Evolutionary conservation across 2,888 invertebrate species (phyloP), one percentile per base, ranked within the genome.

Genomic region (Acronicta aceris): DNA sequence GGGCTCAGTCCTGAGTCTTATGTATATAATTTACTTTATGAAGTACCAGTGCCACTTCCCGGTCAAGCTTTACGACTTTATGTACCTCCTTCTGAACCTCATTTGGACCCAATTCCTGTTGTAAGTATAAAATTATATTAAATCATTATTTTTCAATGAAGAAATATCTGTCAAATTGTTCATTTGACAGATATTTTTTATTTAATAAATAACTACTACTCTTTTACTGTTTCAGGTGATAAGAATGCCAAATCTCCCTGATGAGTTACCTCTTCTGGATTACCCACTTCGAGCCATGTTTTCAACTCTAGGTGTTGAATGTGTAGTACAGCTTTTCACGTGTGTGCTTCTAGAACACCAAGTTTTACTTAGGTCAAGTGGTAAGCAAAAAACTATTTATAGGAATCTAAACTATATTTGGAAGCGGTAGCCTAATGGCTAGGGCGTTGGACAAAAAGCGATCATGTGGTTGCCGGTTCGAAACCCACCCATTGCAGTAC

Each of bases 271-370:
- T 13, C 95, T 99, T 79, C 96, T 99, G 78, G 99, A 99, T 92
- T 99, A 98, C 90, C 96, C 99, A 0, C 90, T 99, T 64, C 96
- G 98, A 81, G 96, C 98, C 70, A 96, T 99, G 89, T 99, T 99
- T 86, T 95, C 96, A 52, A 96, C 98, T 89, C 95, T 99, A 64
- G 98, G 99, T 25, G 97, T 99, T 5, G 99, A 99, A 83, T 97
- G 97, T 87, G 97, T 99, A 54, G 96, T 99, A 68, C 98, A 98
- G 85, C 95, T 99, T 49, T 98, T 99, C 88, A 98, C 99, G 42
- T 99, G 99, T 93, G 97, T 99, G 51, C 95, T 99, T 27, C 95
- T 99, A 33, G 99, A 99, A 94, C 98, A 99, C 91, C 99, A 99
- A 95, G 97, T 99, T 66, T 95, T 99, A 43, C 95, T 99, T 25